A percentile compares a stretch with the other conserved stretches of the same genome.
These are phyloP conservation scores for Cyanistes caeruleus DNA, from an alignment of 2,113 vertebrate genomes.

Conservation along the genomic window DNA sequence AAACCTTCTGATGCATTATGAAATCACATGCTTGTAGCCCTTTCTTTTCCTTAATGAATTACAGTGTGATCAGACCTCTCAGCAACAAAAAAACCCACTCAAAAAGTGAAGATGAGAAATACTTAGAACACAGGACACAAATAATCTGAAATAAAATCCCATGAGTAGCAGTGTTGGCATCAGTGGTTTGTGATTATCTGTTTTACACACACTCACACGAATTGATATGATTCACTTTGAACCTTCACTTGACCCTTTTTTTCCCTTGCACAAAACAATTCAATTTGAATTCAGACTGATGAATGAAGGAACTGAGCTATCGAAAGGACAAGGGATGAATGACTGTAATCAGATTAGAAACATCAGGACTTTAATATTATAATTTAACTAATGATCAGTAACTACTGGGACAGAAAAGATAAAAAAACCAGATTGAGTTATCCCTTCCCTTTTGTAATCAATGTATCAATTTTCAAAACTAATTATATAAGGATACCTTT, in stretches of 20 bases:
- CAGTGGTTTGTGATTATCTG: slow-evolving; percentile 5
- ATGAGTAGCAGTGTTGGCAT: not conserved
- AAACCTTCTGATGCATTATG: slow-evolving; percentile 65
- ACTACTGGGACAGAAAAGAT: not conserved
- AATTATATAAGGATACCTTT: not conserved
- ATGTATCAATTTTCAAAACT: not conserved
- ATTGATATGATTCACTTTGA: not conserved
- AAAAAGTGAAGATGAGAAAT: not conserved
- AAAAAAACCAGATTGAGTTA: not conserved
- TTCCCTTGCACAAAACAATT: not conserved
- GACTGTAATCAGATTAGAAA: not conserved
- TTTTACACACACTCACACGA: not conserved
- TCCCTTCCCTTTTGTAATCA: not conserved
- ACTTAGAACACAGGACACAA: not conserved
- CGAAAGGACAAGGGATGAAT: not conserved
- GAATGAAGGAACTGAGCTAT: not conserved
- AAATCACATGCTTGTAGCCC: slow-evolving; percentile 46
- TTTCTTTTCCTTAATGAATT: slow-evolving; percentile 46
- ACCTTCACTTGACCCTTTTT: rapidly evolving
- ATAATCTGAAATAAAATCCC: not conserved
- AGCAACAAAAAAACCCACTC: not conserved
- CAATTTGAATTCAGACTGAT: not conserved
- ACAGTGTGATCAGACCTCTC: slow-evolving; percentile 1
- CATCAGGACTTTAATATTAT: not conserved
- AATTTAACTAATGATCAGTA: not conserved